Base-by-base conservation (phyloP, 2,888 invertebrate species). In the Sarcophaga subvicina region DNA sequence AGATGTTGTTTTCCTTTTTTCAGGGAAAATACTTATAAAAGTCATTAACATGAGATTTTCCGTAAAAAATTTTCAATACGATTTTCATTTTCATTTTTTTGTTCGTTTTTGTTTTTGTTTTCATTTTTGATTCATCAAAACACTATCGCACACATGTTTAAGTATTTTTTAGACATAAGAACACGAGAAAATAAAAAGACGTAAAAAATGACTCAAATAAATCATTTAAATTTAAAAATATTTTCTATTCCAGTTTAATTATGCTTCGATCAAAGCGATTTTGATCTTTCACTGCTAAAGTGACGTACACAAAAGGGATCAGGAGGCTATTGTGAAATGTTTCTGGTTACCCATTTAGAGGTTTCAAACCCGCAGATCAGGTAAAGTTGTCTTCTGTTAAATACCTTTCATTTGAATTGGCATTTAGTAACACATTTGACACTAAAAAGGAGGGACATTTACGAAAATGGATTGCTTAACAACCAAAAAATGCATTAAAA, bases 211-310 rank as follows among this genome's bases (percentile, higher is more conserved):
- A 2, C 14, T 69, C 8, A 4, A 60, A 45, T 45, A 62, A 72
- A 62, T 72, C 72, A 62, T 62, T 45, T 5, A 62, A 72, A 72
- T 37, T 72, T 72, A 20, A 72, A 72, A 54, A 54, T 14, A 54
- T 4, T 54, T 12, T 14, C 17, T 54, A 5, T 54, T 54, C 3
- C 4, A 12, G 14, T 14, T 54, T 14, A 54, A 12, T 14, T 4
- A 54, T 4, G 4, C 12, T 54, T 14, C 12, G 0, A 17, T 37
- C 1, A 54, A 54, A 54, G 1, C 12, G 4, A 17, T 54, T 14
- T 54, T 54, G 17, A 10, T 54, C 54, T 54, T 54, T 54, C 5
- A 54, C 17, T 54, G 0, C 37, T 37, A 37, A 37, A 2, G 37
- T 37, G 37, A 37, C 0, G 8, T 10, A 8, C 0, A 37, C 10